Percentiles rank a stretch among this genome's conserved stretches.
Evolutionary conservation across 2,888 invertebrate genomes (phyloP).

Genomic region (Globia sparganii): DNA sequence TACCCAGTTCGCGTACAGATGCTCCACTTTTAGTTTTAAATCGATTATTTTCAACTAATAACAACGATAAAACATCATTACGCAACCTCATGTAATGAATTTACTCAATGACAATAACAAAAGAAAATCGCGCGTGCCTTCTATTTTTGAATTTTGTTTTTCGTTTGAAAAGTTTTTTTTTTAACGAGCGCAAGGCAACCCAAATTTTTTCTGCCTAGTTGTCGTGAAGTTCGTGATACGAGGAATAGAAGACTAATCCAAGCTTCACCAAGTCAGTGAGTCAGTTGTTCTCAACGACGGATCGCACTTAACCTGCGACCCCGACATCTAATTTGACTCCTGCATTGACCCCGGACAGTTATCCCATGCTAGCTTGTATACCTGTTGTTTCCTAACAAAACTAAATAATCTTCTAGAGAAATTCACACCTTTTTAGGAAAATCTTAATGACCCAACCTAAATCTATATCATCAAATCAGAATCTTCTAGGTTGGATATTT

Average conservation of each 20-base stretch:
- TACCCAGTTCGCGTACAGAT: slow-evolving; percentile 76
- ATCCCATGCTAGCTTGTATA: slow-evolving; percentile 44
- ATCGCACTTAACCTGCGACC: slow-evolving; percentile 80
- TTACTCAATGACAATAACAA: background rate
- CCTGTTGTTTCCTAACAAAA: slow-evolving; percentile 42
- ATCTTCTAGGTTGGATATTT: background rate
- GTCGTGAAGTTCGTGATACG: slow-evolving; percentile 58
- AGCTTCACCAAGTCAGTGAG: slow-evolving; percentile 64
- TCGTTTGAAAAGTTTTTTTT: slow-evolving; percentile 8
- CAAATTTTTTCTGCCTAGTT: slow-evolving; percentile 11
- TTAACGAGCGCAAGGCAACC: background rate
- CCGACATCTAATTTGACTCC: slow-evolving; percentile 81
- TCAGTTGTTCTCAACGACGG: slow-evolving; percentile 67
- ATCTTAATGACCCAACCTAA: background rate
- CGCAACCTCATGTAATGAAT: background rate
- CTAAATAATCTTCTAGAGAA: slow-evolving; percentile 1
- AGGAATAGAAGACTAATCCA: slow-evolving; percentile 63
- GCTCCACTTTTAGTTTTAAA: slow-evolving; percentile 79
- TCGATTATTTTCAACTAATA: slow-evolving; percentile 28
- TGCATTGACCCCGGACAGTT: slow-evolving; percentile 77
- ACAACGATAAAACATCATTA: slow-evolving; percentile 7
- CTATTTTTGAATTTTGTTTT: slow-evolving; percentile 31
- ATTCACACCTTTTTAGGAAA: background rate
- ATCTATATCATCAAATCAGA: background rate
- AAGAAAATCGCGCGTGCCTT: slow-evolving; percentile 2